Evolutionary conservation across 2,888 invertebrate species (phyloP).

Genomic region (Microdon myrmicae): DNA sequence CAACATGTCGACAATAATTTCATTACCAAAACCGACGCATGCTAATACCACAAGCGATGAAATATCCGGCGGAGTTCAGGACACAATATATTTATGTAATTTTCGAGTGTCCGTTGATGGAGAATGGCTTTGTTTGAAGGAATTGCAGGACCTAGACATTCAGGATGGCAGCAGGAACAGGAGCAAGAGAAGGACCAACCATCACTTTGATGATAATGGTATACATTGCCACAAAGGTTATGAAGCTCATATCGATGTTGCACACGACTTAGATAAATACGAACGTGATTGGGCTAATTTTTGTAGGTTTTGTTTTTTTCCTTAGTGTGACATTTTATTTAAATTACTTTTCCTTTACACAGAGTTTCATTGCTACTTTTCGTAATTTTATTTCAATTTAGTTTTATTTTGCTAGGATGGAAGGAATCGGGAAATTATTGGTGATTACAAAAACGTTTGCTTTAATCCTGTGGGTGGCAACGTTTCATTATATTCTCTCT

Average conservation of each 20-base stretch:
- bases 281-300: constrained; percentile 64
- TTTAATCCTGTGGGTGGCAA: too few relatives aligned
- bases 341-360: constrained; percentile 38
- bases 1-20: constrained; percentile 60
- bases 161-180: constrained; percentile 68
- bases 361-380: constrained; percentile 17
- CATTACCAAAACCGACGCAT: constrained; percentile 67
- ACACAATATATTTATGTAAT: constrained; percentile 96
- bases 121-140: constrained; percentile 95
- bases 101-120: constrained; percentile 97
- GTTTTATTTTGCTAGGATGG: neutral
- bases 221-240: constrained; percentile 53
- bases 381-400: neutral
- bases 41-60: constrained; percentile 65
- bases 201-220: constrained; percentile 47
- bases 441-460: too few relatives aligned
- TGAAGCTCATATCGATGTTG: constrained; percentile 54
- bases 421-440: too few relatives aligned
- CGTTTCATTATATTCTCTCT: too few relatives aligned
- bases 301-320: constrained; percentile 67
- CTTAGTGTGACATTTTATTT: constrained; percentile 17
- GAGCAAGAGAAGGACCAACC: constrained; percentile 54
- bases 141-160: constrained; percentile 91
- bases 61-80: constrained; percentile 79
- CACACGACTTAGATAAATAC: constrained; percentile 64